A percentile compares a stretch with the other conserved stretches of the same genome.
Evolutionary conservation across 2,113 vertebrate species (phyloP).

Genomic region (western clawed frog (Xenopus tropicalis)): DNA sequence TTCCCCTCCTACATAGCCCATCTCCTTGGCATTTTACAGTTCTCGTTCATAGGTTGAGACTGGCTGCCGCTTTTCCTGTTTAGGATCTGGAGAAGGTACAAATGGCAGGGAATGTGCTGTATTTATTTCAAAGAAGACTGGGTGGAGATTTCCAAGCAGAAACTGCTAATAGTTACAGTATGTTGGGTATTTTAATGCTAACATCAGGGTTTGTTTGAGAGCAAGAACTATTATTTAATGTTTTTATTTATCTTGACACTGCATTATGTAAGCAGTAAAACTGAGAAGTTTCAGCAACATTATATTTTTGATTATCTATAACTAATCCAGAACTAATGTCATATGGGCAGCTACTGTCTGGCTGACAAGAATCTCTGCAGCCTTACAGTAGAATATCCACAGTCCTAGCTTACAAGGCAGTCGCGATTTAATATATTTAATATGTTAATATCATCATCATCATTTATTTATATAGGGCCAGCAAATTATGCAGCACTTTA

Average conservation of each 20-base stretch:
- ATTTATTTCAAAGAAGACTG: constrained; percentile 27
- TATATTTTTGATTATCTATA: no score
- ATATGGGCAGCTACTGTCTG: no score
- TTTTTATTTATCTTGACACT: neutral
- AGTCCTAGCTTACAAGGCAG: no score
- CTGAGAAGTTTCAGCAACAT: no score
- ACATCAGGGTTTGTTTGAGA: constrained; percentile 6
- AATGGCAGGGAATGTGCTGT: constrained; percentile 26
- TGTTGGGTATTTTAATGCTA: constrained; percentile 31
- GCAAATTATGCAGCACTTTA: no score
- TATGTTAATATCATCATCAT: no score
- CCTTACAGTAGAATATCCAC: no score
- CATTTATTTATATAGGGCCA: no score
- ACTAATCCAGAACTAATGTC: no score
- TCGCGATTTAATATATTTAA: no score
- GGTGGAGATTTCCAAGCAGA: constrained; percentile 18
- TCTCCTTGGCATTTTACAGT: constrained; percentile 6
- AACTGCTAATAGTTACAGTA: neutral
- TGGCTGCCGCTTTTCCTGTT: constrained; percentile 31
- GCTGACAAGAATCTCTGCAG: no score
- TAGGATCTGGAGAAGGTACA: constrained; percentile 37
- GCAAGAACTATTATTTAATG: neutral
- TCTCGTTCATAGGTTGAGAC: constrained; percentile 15
- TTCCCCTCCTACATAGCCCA: neutral
- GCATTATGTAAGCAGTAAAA: no score